Evolutionary conservation across 2,113 vertebrate species (phyloP).

Genomic region (Elaphurus davidianus): DNA sequence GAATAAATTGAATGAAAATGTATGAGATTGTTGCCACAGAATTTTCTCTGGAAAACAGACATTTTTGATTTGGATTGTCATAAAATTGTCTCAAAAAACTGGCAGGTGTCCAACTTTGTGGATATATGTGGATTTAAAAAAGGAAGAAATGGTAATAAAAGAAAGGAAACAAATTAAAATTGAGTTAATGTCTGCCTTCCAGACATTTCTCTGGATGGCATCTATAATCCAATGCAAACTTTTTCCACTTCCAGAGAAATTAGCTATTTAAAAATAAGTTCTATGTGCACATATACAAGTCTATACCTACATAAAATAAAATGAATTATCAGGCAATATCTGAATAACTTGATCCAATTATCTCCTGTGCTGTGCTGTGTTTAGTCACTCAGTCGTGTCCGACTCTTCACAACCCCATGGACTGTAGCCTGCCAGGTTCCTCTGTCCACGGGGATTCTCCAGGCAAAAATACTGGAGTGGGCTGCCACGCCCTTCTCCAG

Average conservation of each 20-base stretch:
- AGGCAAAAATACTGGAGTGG: neutral
- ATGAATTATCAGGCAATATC: neutral
- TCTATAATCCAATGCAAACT: neutral
- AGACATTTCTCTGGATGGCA: slow-evolving; percentile 27
- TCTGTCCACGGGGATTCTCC: neutral
- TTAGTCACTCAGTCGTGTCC: rapidly evolving
- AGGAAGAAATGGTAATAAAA: slow-evolving; percentile 34
- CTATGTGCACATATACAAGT: neutral
- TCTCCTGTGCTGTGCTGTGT: neutral
- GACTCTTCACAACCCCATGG: neutral
- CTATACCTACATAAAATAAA: slow-evolving; percentile 12
- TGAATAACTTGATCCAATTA: neutral
- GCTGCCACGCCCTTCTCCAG: neutral
- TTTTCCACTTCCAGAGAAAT: neutral
- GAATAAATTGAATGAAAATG: slow-evolving; percentile 67
- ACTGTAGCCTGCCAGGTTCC: neutral
- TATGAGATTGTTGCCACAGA: slow-evolving; percentile 3
- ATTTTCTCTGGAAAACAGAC: slow-evolving; percentile 50
- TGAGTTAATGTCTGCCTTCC: neutral
- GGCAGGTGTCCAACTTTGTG: neutral
- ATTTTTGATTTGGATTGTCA: neutral
- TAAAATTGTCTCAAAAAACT: slow-evolving; percentile 24
- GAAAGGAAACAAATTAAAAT: slow-evolving; percentile 31
- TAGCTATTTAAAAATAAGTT: slow-evolving; percentile 33
- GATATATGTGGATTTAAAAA: slow-evolving; percentile 9